phyloP scores from a whole-genome alignment of 2,113 vertebrate genomes.

The Brachyhypopomus occidentalis region DNA sequence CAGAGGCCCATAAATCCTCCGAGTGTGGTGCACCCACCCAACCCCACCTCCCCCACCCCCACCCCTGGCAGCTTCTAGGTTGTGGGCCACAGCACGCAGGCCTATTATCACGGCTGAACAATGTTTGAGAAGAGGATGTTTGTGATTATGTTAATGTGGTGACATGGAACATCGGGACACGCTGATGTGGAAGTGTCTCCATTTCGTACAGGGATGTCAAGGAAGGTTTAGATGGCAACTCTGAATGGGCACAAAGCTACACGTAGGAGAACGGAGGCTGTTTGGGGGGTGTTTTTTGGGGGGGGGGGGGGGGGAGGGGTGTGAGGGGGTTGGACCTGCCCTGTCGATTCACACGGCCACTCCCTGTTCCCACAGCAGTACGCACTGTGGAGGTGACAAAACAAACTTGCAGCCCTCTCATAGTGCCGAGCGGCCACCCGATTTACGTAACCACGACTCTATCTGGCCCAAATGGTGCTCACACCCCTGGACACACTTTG shows the following conservation, averaged over 20 bases:
- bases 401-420: constrained; percentile 32
- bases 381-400: constrained; percentile 50
- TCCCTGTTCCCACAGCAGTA: constrained; percentile 30
- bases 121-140: background rate
- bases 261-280: constrained; percentile 16
- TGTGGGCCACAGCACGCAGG: background rate
- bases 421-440: constrained; percentile 8
- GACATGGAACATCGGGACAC: background rate
- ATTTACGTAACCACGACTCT: constrained; percentile 26
- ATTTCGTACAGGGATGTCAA: background rate
- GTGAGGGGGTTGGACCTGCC: background rate
- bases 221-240: background rate
- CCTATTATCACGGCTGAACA: background rate
- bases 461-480: constrained; percentile 45
- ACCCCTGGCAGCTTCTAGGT: background rate
- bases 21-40: constrained; percentile 30
- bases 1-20: constrained; percentile 40
- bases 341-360: constrained; percentile 43
- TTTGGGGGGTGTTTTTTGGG: background rate
- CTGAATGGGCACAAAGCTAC: background rate
- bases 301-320: background rate
- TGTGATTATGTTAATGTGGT: background rate
- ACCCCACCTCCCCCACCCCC: background rate
- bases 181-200: background rate
- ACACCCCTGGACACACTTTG: constrained; percentile 26